phyloP scores from a whole-genome alignment of 2,888 invertebrate genomes.

The Hydropsyche betteni region DNA sequence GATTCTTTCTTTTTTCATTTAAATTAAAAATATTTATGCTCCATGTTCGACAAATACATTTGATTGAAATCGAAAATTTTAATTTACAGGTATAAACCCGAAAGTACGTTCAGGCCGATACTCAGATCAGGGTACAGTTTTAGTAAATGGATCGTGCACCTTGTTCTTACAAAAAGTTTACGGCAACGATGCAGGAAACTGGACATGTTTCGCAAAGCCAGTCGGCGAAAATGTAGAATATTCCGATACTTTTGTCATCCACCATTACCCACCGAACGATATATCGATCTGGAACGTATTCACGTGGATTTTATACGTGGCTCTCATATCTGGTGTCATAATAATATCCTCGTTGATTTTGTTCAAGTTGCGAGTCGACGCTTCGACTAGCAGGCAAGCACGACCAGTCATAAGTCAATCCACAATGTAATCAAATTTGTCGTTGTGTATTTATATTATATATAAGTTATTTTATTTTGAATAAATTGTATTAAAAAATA shows the following conservation, averaged over 20 bases:
- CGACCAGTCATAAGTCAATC: neutral
- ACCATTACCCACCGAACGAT: neutral
- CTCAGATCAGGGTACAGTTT: constrained; percentile 31
- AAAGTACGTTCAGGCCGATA: neutral
- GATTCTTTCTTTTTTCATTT: no score
- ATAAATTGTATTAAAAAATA: neutral
- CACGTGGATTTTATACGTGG: neutral
- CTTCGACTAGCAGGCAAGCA: neutral
- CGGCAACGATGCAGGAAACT: constrained; percentile 38
- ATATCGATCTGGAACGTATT: neutral
- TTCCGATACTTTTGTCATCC: neutral
- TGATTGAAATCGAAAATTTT: constrained; percentile 15
- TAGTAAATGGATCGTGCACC: constrained; percentile 38
- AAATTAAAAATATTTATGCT: no score
- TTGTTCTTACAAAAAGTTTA: constrained; percentile 18
- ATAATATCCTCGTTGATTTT: neutral
- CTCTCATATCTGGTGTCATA: neutral
- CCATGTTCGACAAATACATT: neutral
- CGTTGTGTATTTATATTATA: neutral
- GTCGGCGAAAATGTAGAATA: constrained; percentile 21
- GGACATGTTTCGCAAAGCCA: constrained; percentile 47
- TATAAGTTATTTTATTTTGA: neutral
- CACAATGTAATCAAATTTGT: neutral
- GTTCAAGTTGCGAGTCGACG: constrained; percentile 5
- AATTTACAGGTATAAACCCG: constrained; percentile 26